Evolutionary conservation across 2,797 vertebrate genomes (phyloP).

Genomic region (Pygocentrus nattereri): DNA sequence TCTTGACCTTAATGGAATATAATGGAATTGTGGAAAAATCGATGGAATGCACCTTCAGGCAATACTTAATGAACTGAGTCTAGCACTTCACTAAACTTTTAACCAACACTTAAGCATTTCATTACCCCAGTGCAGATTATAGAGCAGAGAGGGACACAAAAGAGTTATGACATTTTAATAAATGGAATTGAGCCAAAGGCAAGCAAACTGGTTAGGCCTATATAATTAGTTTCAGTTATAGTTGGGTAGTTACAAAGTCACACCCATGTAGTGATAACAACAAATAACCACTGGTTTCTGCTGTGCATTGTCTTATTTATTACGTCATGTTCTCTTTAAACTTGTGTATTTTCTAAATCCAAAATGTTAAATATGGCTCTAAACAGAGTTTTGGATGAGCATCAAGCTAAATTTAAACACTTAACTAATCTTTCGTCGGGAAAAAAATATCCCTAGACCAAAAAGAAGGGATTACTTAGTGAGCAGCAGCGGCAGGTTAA

Average conservation of each 20-base stretch:
- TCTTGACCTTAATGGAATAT: too few species aligned
- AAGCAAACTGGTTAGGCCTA: conserved; percentile 21
- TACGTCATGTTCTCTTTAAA: neutral
- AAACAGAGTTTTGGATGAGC: neutral
- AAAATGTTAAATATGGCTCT: too few species aligned
- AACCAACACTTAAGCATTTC: neutral
- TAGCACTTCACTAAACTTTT: neutral
- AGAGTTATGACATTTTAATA: neutral
- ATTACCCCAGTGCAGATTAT: neutral
- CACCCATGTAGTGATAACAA: neutral
- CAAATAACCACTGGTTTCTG: neutral
- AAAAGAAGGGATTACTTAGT: neutral
- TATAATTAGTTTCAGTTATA: conserved; percentile 5
- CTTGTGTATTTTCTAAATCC: too few species aligned
- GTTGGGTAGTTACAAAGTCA: neutral
- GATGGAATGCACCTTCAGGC: neutral
- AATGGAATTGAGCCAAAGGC: too few species aligned
- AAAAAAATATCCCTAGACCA: neutral
- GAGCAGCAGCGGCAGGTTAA: neutral
- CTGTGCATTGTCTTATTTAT: neutral
- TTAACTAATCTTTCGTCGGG: too few species aligned
- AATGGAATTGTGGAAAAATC: too few species aligned
- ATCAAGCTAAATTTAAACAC: neutral
- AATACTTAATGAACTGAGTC: conserved; percentile 30
- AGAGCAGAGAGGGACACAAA: neutral